Conservation (phyloP, 2,888 invertebrate genomes). For the Acleris emargana region DNA sequence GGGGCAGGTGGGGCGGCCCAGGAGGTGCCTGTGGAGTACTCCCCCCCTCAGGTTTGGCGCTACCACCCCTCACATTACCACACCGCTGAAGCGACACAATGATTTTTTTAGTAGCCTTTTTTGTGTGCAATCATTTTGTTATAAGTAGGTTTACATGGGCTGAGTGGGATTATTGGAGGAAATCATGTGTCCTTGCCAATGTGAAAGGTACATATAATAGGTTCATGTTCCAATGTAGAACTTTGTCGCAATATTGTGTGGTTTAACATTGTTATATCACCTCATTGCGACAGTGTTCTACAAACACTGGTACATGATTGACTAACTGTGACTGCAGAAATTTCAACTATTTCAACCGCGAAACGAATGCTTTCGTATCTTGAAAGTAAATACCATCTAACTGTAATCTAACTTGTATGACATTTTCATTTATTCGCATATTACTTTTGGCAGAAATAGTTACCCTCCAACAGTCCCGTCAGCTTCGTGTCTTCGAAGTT, state of each 20-base stretch:
- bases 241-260: no score
- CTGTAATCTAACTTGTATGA: conserved; percentile 5
- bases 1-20: conserved; percentile 84
- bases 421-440: conserved; percentile 5
- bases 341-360: no score
- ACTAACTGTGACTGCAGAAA: no score
- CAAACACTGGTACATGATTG: no score
- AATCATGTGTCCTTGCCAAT: no score
- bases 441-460: background rate
- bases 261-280: no score
- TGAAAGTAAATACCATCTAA: background rate
- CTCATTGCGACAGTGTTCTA: no score
- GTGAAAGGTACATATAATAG: no score
- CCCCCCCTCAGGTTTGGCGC: conserved; percentile 81
- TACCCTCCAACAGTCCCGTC: conserved; percentile 19
- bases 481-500: conserved; percentile 34
- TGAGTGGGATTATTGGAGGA: conserved; percentile 19
- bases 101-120: conserved; percentile 53
- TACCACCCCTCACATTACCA: conserved; percentile 79
- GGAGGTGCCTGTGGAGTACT: conserved; percentile 75
- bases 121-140: conserved; percentile 56
- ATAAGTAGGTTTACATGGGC: conserved; percentile 32
- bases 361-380: background rate
- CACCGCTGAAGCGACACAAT: conserved; percentile 81
- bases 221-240: no score